Conservation (phyloP, 2,797 vertebrate genomes). For the Decapterus maruadsi region DNA sequence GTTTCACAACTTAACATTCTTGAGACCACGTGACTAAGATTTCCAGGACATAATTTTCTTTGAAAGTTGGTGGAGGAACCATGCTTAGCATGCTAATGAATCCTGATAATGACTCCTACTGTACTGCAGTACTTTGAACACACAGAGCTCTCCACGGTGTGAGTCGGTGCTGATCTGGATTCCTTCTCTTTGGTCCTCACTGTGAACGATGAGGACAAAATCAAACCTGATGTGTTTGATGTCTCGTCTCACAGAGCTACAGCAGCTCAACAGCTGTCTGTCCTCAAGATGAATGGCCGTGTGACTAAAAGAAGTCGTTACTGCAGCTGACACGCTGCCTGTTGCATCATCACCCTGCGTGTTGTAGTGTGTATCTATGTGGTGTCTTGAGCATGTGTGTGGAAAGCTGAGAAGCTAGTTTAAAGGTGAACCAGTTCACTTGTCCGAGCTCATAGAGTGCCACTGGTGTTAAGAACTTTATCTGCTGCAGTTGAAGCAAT, state of each 20-base stretch:
- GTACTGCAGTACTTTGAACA: not conserved
- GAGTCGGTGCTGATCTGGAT: not conserved
- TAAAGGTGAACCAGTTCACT: constrained; percentile 25
- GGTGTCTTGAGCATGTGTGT: not conserved
- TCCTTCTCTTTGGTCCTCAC: not conserved
- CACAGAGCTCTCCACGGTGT: not conserved
- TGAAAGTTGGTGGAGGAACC: not conserved
- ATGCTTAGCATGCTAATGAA: too few species aligned
- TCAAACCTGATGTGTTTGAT: not conserved
- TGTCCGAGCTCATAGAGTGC: not conserved
- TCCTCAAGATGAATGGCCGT: not conserved
- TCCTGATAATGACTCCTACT: not conserved
- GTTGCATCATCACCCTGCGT: constrained; percentile 4
- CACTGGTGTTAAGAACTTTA: constrained; percentile 17
- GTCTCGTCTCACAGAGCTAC: not conserved
- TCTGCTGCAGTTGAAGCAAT: not conserved
- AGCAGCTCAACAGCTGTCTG: constrained; percentile 4
- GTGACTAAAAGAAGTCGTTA: not conserved
- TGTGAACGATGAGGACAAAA: constrained; percentile 1
- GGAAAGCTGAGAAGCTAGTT: not conserved
- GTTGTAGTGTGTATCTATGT: not conserved
- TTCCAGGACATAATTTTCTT: not conserved
- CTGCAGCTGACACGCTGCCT: not conserved
- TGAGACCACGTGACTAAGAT: constrained; percentile 17
- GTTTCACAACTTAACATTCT: not conserved